Evolutionary conservation across 2,888 invertebrate species (phyloP).

Genomic region (Ferdinandea cuprea): DNA sequence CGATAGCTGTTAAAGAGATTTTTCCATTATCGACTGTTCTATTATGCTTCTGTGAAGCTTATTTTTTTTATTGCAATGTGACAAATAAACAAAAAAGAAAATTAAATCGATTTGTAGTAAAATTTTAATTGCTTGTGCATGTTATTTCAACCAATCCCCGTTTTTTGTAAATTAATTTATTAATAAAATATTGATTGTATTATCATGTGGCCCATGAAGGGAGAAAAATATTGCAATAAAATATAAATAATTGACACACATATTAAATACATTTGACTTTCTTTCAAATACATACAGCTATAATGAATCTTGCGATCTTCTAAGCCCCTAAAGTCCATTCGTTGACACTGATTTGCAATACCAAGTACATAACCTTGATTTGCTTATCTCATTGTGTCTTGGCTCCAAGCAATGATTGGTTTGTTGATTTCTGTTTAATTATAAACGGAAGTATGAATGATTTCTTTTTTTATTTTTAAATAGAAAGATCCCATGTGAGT

Average conservation of each 20-base stretch:
- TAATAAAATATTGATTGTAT: not conserved
- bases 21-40: too few relatives aligned
- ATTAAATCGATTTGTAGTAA: too few relatives aligned
- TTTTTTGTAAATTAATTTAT: not conserved
- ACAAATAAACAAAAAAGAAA: too few relatives aligned
- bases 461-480: not conserved
- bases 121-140: too few relatives aligned
- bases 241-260: not conserved
- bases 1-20: too few relatives aligned
- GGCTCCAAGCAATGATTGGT: not conserved
- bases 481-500: not conserved
- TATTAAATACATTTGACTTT: too few relatives aligned
- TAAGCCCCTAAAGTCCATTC: slow-evolving; percentile 1
- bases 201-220: not conserved
- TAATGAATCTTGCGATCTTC: not conserved
- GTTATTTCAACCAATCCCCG: not conserved
- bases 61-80: too few relatives aligned
- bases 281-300: too few relatives aligned
- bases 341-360: slow-evolving; percentile 15
- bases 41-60: too few relatives aligned
- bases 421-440: not conserved
- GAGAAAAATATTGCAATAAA: not conserved
- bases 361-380: slow-evolving; percentile 5
- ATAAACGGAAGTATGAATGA: not conserved
- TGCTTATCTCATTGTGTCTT: slow-evolving; percentile 7